phyloP scores from a whole-genome alignment of 2,113 vertebrate species.

The Mormoops blainvillei region DNA sequence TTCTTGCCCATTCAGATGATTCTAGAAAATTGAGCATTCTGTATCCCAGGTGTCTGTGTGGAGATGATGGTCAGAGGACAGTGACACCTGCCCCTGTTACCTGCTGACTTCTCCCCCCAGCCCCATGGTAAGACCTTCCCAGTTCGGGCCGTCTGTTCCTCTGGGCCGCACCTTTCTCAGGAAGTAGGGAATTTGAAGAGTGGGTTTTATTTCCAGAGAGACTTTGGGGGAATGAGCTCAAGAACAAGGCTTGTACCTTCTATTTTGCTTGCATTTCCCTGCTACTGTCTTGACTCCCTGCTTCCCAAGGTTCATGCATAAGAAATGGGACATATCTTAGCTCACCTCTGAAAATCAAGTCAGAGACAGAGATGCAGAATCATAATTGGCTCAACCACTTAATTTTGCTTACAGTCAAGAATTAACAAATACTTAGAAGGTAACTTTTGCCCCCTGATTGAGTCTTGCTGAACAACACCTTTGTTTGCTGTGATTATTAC shows the following conservation, averaged over 20 bases:
- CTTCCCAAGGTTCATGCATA: neutral
- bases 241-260: neutral
- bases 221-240: neutral
- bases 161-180: neutral
- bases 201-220: neutral
- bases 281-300: neutral
- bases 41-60: neutral
- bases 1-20: neutral
- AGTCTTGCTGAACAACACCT: neutral
- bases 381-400: neutral
- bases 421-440: neutral
- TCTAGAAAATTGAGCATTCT: neutral
- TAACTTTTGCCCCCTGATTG: neutral
- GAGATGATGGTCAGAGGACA: neutral
- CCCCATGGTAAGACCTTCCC: neutral
- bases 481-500: neutral
- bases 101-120: neutral
- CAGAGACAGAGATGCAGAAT: neutral
- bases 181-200: neutral
- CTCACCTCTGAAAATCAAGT: neutral
- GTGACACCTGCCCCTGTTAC: neutral
- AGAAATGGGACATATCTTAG: neutral
- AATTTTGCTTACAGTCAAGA: neutral
- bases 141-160: neutral
- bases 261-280: neutral